Base-by-base conservation (phyloP, 1,140 invertebrate species). In the Stratiolaelaps scimitus region DNA sequence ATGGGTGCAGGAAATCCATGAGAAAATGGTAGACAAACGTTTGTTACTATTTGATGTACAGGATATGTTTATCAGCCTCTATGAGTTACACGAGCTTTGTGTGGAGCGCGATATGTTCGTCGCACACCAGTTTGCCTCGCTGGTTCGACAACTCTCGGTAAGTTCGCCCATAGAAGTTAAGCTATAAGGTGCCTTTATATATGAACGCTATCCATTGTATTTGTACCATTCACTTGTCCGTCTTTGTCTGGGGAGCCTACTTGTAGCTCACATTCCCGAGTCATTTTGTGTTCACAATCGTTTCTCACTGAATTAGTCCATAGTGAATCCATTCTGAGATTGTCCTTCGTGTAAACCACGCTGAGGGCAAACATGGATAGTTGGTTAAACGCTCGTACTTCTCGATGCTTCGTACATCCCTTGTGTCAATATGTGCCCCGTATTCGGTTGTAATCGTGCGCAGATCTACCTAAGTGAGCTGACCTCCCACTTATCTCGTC, bases 91-190 rank as follows among this genome's bases (percentile, higher is more conserved):
- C 20, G 34, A 34, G 17, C 26, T 60, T 15, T 20, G 17, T 26
- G 6, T 60, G 53, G 34, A 26, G 1, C 26, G 34, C 15, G 34
- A 34, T 23, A 15, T 60, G 2, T 23, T 60, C 17, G 26, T 34
- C 26, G 53, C 53, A 17, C 53, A 60, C 15, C 53, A 60, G n/a
- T 60, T 60, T 60, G 53, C 53, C 13, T 26, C 15, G 15, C 53
- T 60, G 17, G 26, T 60, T 15, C 53, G 53, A 60, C 53, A 60
- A 23, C 53, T 60, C 13, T 60, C 53, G 34, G 53, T 60, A 60
- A 17, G 53, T 48, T 40, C 10, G 34, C 10, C 10, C 34, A 40
- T 40, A 6, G 10, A 40, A n/a, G n/a, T n/a, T n/a, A n/a, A n/a
- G n/a, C n/a, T n/a, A n/a, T n/a, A n/a, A n/a, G n/a, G n/a, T n/a